Percentiles rank a stretch among this genome's conserved stretches.
Conservation (phyloP, 2,113 vertebrate genomes). For the Crotalus horridus region DNA sequence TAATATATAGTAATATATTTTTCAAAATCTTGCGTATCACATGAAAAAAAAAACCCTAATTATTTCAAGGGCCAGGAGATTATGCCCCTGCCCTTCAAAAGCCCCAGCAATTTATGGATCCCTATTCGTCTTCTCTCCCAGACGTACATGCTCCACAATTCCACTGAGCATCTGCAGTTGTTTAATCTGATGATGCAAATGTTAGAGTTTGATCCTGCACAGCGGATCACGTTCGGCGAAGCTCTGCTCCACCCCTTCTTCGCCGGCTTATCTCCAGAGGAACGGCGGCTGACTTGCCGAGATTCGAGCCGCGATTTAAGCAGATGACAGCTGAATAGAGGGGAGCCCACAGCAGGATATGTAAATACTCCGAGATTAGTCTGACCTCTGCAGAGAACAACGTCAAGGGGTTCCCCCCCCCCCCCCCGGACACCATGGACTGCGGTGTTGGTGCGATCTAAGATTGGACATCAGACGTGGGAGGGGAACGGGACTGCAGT, state of each 20-base stretch:
- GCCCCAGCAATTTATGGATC: neutral
- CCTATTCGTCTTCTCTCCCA: slow-evolving; percentile 51
- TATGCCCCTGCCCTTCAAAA: neutral
- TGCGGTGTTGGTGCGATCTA: neutral
- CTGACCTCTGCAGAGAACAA: neutral
- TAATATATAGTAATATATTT: neutral
- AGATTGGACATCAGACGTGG: slow-evolving; percentile 35
- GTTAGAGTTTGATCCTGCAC: slow-evolving; percentile 87
- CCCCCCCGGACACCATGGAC: neutral
- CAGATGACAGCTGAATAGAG: slow-evolving; percentile 66
- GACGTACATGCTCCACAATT: slow-evolving; percentile 86
- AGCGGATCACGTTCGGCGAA: slow-evolving; percentile 84
- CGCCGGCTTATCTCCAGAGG: slow-evolving; percentile 69
- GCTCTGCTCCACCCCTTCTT: slow-evolving; percentile 90
- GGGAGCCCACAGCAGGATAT: neutral
- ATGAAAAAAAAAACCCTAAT: neutral
- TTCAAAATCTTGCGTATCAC: neutral
- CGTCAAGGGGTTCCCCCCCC: rapidly evolving
- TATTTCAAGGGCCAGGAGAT: neutral
- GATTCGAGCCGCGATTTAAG: slow-evolving; percentile 70
- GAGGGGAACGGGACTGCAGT: slow-evolving; percentile 40
- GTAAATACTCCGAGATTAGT: neutral
- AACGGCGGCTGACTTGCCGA: slow-evolving; percentile 61
- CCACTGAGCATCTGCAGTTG: slow-evolving; percentile 81
- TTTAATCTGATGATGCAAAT: slow-evolving; percentile 91